Percentiles rank a stretch among this genome's conserved stretches.
Conservation (phyloP, 2,113 vertebrate species). For the Panurus biarmicus region DNA sequence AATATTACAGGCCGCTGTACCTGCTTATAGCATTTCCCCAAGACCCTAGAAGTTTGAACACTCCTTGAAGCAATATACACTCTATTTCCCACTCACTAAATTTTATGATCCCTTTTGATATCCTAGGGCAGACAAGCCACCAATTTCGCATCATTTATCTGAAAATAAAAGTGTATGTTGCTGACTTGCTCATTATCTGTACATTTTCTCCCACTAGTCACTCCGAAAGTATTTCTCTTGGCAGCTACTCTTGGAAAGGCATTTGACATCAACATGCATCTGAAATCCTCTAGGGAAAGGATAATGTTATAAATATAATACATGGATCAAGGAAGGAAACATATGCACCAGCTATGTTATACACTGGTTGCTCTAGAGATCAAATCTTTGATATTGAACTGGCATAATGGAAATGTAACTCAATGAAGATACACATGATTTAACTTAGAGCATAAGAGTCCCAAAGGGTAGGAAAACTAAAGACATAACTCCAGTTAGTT, state of each 20-base stretch:
- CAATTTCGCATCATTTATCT: background rate
- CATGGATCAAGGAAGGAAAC: background rate
- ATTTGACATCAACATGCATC: background rate
- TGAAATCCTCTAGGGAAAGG: slow-evolving; percentile 10
- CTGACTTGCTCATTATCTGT: background rate
- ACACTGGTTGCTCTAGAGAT: background rate
- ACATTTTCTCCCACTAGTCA: background rate
- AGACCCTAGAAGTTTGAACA: background rate
- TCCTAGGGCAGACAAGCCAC: background rate
- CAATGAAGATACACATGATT: background rate
- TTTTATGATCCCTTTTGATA: background rate
- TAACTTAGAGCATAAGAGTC: background rate
- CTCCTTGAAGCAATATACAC: background rate
- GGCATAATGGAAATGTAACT: background rate
- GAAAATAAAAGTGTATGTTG: background rate
- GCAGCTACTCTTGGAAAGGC: background rate
- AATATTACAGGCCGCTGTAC: background rate
- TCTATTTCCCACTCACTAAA: background rate
- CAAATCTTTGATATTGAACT: background rate
- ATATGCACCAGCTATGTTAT: background rate
- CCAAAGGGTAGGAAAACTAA: background rate
- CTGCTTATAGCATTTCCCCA: background rate
- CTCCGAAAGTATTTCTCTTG: background rate
- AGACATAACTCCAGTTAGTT: background rate
- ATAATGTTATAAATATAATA: background rate